Conservation (phyloP, 1,140 invertebrate genomes). For the Eubasilissa regina region DNA sequence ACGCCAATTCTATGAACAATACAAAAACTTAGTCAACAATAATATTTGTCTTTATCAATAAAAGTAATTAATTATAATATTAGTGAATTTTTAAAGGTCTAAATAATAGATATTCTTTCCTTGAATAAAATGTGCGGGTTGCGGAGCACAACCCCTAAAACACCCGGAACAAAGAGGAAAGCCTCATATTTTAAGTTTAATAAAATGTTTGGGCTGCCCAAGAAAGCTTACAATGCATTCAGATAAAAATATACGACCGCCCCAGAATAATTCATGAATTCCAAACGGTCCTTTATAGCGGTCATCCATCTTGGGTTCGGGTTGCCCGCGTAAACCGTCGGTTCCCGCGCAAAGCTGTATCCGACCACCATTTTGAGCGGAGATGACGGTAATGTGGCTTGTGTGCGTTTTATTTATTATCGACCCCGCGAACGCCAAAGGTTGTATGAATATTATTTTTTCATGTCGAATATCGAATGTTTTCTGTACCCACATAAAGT, state of each 20-base stretch:
- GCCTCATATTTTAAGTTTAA: conserved; percentile 12
- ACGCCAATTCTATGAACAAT: too few species aligned
- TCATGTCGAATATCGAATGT: neutral
- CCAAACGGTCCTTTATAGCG: conserved; percentile 45
- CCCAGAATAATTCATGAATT: conserved; percentile 48
- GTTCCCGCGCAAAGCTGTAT: conserved; percentile 16
- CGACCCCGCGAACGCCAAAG: neutral
- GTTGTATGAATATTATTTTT: neutral
- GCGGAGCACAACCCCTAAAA: neutral
- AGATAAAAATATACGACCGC: conserved; percentile 50
- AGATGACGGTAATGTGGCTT: neutral
- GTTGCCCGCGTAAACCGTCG: conserved; percentile 20
- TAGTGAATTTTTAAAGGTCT: too few species aligned
- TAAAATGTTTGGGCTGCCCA: conserved; percentile 18
- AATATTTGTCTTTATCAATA: too few species aligned
- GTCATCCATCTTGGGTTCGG: conserved; percentile 48
- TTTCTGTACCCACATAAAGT: neutral
- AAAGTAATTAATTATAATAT: too few species aligned
- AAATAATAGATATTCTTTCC: too few species aligned
- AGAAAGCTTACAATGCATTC: conserved; percentile 39
- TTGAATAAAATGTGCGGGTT: too few species aligned
- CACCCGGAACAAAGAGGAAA: conserved; percentile 8
- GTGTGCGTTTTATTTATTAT: conserved; percentile 19
- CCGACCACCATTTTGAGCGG: conserved; percentile 10
- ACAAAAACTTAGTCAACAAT: too few species aligned